These are phyloP conservation scores for Papilio machaon DNA, from an alignment of 1,140 invertebrate species.

Conservation along the genomic window DNA sequence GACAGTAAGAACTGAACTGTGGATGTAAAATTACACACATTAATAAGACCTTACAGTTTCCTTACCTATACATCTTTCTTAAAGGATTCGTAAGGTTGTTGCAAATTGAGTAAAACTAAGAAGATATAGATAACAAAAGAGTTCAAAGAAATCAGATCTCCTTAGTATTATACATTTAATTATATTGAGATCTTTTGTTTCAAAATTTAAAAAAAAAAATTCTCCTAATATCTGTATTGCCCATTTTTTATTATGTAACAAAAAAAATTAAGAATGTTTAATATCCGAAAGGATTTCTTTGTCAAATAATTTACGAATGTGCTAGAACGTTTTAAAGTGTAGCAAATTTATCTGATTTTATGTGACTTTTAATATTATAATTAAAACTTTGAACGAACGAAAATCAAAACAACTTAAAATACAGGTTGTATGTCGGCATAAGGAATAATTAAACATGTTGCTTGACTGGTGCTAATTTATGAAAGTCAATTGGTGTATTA, in stretches of 20 bases:
- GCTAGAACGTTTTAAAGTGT: background rate
- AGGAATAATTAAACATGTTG: conserved; percentile 24
- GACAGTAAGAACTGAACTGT: no score
- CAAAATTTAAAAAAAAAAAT: background rate
- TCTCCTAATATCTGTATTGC: no score
- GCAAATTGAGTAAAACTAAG: background rate
- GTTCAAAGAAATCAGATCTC: background rate
- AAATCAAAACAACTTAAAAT: conserved; percentile 22
- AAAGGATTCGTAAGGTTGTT: background rate
- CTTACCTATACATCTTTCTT: background rate
- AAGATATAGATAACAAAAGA: background rate
- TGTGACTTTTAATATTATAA: background rate
- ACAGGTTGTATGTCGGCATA: conserved; percentile 6
- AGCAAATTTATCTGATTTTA: background rate
- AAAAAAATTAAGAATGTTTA: no score
- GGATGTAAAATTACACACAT: background rate
- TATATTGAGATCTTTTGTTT: background rate
- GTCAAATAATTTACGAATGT: background rate
- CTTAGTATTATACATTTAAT: background rate
- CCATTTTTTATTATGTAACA: no score
- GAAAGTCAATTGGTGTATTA: conserved; percentile 2
- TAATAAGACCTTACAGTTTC: background rate
- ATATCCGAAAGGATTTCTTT: background rate
- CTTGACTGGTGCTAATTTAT: conserved; percentile 23
- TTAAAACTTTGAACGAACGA: background rate